Percentiles rank a stretch among this genome's conserved stretches.
phyloP scores from a whole-genome alignment of 2,888 invertebrate genomes.

The Amphipoea lucens region DNA sequence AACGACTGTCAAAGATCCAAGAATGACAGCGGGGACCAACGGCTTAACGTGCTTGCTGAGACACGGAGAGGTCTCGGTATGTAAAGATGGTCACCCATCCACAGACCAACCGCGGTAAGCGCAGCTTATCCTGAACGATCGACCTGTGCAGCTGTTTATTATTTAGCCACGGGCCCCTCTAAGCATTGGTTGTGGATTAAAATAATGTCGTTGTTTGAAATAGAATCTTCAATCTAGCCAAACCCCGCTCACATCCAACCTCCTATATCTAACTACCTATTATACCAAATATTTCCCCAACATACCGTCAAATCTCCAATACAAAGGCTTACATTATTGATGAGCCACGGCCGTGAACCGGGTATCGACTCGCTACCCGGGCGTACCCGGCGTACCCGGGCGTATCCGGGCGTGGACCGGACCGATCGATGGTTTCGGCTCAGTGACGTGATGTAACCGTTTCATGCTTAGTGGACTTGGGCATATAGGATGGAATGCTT shows the following conservation, averaged over 20 bases:
- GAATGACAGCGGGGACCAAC: too few relatives aligned
- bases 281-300: constrained; percentile 8
- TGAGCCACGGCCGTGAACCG: constrained; percentile 63
- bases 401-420: constrained; percentile 65
- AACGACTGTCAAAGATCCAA: too few relatives aligned
- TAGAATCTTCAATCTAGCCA: neutral
- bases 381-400: constrained; percentile 66
- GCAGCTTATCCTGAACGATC: too few relatives aligned
- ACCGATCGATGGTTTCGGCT: constrained; percentile 72
- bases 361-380: constrained; percentile 61
- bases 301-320: constrained; percentile 52
- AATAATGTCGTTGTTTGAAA: neutral
- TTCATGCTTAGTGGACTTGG: constrained; percentile 54
- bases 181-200: neutral
- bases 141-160: too few relatives aligned
- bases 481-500: constrained; percentile 10
- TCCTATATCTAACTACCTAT: neutral
- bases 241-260: neutral
- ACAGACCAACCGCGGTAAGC: too few relatives aligned
- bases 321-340: constrained; percentile 62
- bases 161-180: too few relatives aligned
- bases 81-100: too few relatives aligned
- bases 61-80: too few relatives aligned
- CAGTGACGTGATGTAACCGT: constrained; percentile 63
- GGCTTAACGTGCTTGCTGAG: too few relatives aligned